phyloP scores from a whole-genome alignment of 1,140 invertebrate genomes.

The Bombus breviceps region DNA sequence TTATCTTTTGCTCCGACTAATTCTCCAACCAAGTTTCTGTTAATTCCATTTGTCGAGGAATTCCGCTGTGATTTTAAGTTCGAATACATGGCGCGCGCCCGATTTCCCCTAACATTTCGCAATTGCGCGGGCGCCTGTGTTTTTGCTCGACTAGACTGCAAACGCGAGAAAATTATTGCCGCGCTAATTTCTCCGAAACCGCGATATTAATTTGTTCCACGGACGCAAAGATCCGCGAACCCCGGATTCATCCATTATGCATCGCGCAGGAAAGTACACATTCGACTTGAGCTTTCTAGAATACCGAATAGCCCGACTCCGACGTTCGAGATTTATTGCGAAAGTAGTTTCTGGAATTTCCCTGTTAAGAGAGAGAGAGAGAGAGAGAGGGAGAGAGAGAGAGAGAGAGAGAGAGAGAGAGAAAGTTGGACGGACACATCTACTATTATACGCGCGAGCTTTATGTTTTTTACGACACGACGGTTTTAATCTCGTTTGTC shows the following conservation, averaged over 20 bases:
- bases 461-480: neutral
- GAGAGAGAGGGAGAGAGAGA: neutral
- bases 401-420: neutral
- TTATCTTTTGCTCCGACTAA: neutral
- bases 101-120: neutral
- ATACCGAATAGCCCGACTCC: conserved; percentile 34
- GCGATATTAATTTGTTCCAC: conserved; percentile 49
- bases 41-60: neutral
- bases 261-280: conserved; percentile 45
- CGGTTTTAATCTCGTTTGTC: neutral
- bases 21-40: neutral
- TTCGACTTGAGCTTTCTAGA: conserved; percentile 32
- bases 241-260: conserved; percentile 51
- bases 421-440: neutral
- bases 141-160: neutral
- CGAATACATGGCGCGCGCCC: too few relatives aligned
- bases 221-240: neutral
- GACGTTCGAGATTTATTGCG: conserved; percentile 48
- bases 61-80: neutral
- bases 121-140: neutral
- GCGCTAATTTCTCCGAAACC: neutral
- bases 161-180: neutral
- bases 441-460: neutral
- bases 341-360: conserved; percentile 49
- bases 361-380: too few relatives aligned